Evolutionary conservation across 1,140 invertebrate species (phyloP).

Genomic region (Microplitis demolitor): DNA sequence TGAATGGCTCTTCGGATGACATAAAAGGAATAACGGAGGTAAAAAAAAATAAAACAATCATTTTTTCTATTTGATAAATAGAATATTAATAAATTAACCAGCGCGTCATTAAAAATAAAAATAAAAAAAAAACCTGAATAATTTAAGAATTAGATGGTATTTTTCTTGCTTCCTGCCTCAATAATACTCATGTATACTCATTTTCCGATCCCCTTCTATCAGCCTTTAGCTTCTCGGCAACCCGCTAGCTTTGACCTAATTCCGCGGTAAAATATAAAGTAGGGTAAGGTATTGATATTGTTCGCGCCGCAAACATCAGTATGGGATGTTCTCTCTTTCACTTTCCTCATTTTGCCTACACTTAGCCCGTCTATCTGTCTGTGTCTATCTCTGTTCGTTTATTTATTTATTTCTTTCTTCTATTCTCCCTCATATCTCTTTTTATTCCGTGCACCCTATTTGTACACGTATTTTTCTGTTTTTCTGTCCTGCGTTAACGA

Average conservation of each 20-base stretch:
- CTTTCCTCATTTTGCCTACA: constrained; percentile 23
- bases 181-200: constrained; percentile 3
- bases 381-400: background rate
- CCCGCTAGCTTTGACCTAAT: constrained; percentile 23
- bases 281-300: constrained; percentile 30
- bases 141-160: too few species aligned
- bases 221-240: background rate
- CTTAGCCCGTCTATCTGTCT: background rate
- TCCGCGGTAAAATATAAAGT: constrained; percentile 28
- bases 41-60: too few species aligned
- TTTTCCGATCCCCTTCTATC: background rate
- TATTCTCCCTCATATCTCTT: constrained; percentile 16
- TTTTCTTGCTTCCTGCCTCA: background rate
- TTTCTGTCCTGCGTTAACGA: constrained; percentile 12
- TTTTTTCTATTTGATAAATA: too few species aligned
- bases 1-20: too few species aligned
- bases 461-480: background rate
- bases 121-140: too few species aligned
- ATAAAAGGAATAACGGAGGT: too few species aligned
- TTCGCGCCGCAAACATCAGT: constrained; percentile 26
- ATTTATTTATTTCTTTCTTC: constrained; percentile 6
- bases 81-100: too few species aligned
- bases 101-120: too few species aligned
- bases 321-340: constrained; percentile 2
- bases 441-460: constrained; percentile 9